A percentile compares a stretch with the other conserved stretches of the same genome.
phyloP scores from a whole-genome alignment of 2,113 vertebrate genomes.

The Deroptyus accipitrinus region DNA sequence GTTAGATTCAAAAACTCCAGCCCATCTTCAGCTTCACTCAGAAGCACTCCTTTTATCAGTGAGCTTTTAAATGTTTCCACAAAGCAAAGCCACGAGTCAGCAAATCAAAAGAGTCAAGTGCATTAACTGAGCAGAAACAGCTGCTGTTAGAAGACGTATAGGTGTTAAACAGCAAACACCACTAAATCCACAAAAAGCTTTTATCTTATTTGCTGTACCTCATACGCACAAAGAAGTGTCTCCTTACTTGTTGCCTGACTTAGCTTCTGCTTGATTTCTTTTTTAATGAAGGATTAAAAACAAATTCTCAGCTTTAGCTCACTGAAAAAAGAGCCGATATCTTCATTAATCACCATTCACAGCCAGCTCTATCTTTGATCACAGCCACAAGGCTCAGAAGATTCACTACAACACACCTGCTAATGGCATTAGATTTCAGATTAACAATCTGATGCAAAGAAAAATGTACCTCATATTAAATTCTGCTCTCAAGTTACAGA shows the following conservation, averaged over 20 bases:
- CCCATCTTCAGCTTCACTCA: background rate
- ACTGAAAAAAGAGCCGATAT: background rate
- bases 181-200: conserved; percentile 2
- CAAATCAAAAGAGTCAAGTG: background rate
- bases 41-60: background rate
- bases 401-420: background rate
- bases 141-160: background rate
- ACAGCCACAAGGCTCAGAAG: background rate
- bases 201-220: conserved; percentile 17
- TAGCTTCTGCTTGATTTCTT: background rate
- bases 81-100: background rate
- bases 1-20: background rate
- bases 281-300: conserved; percentile 20
- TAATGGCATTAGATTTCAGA: background rate
- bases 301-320: background rate
- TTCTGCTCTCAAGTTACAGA: background rate
- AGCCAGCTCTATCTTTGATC: background rate
- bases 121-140: conserved; percentile 5
- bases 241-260: background rate
- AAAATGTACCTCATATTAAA: background rate
- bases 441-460: background rate
- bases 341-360: background rate
- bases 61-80: background rate
- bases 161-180: background rate
- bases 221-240: background rate